A percentile compares a stretch with the other conserved stretches of the same genome.
Evolutionary conservation across 2,888 invertebrate genomes (phyloP).

Genomic region (Volucella inanis): DNA sequence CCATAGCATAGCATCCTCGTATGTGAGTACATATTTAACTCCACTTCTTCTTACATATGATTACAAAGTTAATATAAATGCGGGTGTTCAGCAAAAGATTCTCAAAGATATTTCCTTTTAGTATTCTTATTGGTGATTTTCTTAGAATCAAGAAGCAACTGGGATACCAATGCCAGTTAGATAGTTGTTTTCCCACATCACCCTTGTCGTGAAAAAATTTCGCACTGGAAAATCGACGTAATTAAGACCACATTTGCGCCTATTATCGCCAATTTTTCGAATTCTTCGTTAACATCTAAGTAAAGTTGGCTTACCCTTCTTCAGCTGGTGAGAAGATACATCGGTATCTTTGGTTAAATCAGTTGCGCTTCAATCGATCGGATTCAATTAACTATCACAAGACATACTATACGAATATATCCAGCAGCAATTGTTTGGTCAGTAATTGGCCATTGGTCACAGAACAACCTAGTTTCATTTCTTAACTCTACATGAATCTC

Average conservation of each 20-base stretch:
- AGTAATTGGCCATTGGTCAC: conserved; percentile 44
- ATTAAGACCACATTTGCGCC: conserved; percentile 74
- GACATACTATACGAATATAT: conserved; percentile 39
- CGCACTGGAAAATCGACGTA: conserved; percentile 71
- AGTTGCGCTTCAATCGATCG: conserved; percentile 75
- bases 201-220: conserved; percentile 72
- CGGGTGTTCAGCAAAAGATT: conserved; percentile 40
- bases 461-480: conserved; percentile 12
- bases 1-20: conserved; percentile 24
- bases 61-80: not conserved
- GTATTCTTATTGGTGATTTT: conserved; percentile 51
- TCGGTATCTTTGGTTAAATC: conserved; percentile 72
- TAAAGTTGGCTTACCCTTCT: conserved; percentile 27
- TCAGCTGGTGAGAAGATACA: conserved; percentile 65
- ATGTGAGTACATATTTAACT: not conserved
- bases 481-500: conserved; percentile 6
- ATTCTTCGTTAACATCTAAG: conserved; percentile 59
- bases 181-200: conserved; percentile 73
- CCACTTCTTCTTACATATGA: not conserved
- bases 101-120: not conserved
- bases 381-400: conserved; percentile 74
- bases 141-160: conserved; percentile 34
- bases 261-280: conserved; percentile 70
- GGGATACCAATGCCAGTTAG: conserved; percentile 69
- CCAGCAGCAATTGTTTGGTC: conserved; percentile 41